A percentile compares a stretch with the other conserved stretches of the same genome.
Conservation (phyloP, 2,888 invertebrate species). For the Petrolisthes cinctipes region DNA sequence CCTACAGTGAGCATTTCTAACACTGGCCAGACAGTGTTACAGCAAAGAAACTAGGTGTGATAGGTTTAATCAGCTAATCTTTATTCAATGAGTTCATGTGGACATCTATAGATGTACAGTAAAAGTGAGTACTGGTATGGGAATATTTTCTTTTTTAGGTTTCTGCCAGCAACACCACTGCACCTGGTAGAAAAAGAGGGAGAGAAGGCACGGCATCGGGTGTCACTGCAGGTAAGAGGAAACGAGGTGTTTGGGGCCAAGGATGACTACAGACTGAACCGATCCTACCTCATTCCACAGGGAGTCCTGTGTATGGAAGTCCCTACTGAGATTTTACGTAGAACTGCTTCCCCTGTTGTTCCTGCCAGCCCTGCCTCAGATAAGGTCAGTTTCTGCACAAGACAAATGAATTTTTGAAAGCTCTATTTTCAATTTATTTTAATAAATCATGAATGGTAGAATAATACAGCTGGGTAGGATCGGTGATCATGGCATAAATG, state of each 20-base stretch:
- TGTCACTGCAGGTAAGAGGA: constrained; percentile 51
- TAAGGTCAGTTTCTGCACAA: too few relatives aligned
- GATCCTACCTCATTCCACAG: constrained; percentile 52
- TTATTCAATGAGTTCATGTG: background rate
- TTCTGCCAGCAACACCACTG: constrained; percentile 64
- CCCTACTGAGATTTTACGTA: constrained; percentile 46
- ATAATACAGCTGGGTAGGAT: too few relatives aligned
- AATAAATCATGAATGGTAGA: too few relatives aligned
- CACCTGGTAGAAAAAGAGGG: constrained; percentile 64
- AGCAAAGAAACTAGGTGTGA: background rate
- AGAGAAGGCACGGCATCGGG: constrained; percentile 56
- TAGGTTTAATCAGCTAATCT: background rate
- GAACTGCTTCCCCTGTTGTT: background rate
- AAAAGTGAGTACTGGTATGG: too few relatives aligned
- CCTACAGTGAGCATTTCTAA: too few relatives aligned
- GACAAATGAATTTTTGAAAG: too few relatives aligned
- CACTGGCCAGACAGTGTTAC: too few relatives aligned
- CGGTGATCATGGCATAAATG: too few relatives aligned
- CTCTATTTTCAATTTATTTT: too few relatives aligned
- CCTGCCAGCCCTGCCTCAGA: too few relatives aligned
- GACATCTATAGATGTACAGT: background rate
- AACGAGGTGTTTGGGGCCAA: constrained; percentile 70
- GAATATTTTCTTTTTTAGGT: constrained; percentile 25
- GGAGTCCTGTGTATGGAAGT: constrained; percentile 61
- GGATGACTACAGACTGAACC: constrained; percentile 71